Conservation (phyloP, 2,888 invertebrate species). For the Parnassius mnemosyne region DNA sequence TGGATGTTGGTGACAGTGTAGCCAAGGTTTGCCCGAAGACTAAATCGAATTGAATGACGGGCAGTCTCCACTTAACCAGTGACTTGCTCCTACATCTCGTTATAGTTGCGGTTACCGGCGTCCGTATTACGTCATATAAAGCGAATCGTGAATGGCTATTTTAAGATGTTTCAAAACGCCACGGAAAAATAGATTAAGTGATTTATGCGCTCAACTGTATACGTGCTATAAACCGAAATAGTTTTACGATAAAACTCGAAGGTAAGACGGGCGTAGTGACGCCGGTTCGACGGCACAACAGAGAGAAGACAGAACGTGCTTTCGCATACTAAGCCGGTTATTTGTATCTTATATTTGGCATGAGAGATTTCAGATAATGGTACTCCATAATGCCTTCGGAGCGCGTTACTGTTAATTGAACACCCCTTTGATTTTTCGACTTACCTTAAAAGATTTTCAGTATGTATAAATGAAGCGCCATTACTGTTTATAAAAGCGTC, state of each 20-base stretch:
- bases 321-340: constrained; percentile 40
- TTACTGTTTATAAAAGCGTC: too few species aligned
- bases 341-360: constrained; percentile 39
- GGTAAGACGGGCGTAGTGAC: constrained; percentile 40
- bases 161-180: constrained; percentile 55
- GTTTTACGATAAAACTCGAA: constrained; percentile 61
- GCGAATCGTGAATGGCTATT: constrained; percentile 59
- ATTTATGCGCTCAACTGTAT: constrained; percentile 47
- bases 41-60: constrained; percentile 31
- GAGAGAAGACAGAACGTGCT: constrained; percentile 34
- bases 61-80: constrained; percentile 27
- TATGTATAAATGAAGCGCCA: too few species aligned
- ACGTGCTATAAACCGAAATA: constrained; percentile 57
- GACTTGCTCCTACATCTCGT: constrained; percentile 24
- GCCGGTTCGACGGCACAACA: constrained; percentile 22
- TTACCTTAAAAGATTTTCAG: background rate
- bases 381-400: constrained; percentile 10
- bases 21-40: constrained; percentile 23
- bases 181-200: constrained; percentile 64
- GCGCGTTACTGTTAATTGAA: constrained; percentile 18
- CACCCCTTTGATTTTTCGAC: constrained; percentile 13
- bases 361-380: constrained; percentile 29
- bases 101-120: constrained; percentile 32
- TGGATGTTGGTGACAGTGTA: constrained; percentile 6
- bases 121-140: constrained; percentile 51